phyloP scores from a whole-genome alignment of 2,888 invertebrate species.

The Ophonus ardosiacus region DNA sequence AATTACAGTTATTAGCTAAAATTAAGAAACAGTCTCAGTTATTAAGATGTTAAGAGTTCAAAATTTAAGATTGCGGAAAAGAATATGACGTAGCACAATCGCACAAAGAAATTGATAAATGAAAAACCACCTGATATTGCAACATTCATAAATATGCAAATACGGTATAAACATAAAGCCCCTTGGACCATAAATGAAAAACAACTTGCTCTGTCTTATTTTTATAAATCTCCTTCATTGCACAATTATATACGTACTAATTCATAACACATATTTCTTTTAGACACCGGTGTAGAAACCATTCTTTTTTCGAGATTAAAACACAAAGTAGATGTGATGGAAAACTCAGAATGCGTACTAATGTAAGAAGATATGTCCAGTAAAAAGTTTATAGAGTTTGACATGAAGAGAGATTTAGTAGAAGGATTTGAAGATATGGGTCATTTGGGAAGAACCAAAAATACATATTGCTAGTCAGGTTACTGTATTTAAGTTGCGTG shows the following conservation, averaged over 20 bases:
- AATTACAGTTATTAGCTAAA: too few relatives aligned
- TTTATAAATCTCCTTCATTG: slow-evolving; percentile 67
- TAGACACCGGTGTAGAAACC: slow-evolving; percentile 67
- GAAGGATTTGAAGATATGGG: slow-evolving; percentile 66
- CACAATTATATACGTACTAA: slow-evolving; percentile 67
- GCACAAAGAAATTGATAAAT: too few relatives aligned
- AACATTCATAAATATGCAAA: too few relatives aligned
- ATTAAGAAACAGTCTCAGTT: too few relatives aligned
- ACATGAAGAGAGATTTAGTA: slow-evolving; percentile 54
- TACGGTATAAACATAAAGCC: too few relatives aligned
- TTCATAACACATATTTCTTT: slow-evolving; percentile 66
- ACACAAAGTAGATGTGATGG: slow-evolving; percentile 68
- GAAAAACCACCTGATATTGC: too few relatives aligned
- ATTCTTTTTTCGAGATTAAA: too few relatives aligned
- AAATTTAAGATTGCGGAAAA: too few relatives aligned
- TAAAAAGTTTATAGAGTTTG: slow-evolving; percentile 64
- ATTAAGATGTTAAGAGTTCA: too few relatives aligned
- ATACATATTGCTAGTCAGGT: slow-evolving; percentile 62
- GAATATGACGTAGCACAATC: too few relatives aligned
- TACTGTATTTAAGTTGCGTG: slow-evolving; percentile 64
- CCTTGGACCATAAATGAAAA: slow-evolving; percentile 68
- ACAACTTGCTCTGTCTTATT: slow-evolving; percentile 68
- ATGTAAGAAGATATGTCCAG: slow-evolving; percentile 67
- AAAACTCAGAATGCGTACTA: slow-evolving; percentile 63
- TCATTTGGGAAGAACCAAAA: slow-evolving; percentile 55